Base-by-base conservation (phyloP, 2,888 invertebrate species). In the Andrena haemorrhoa region DNA sequence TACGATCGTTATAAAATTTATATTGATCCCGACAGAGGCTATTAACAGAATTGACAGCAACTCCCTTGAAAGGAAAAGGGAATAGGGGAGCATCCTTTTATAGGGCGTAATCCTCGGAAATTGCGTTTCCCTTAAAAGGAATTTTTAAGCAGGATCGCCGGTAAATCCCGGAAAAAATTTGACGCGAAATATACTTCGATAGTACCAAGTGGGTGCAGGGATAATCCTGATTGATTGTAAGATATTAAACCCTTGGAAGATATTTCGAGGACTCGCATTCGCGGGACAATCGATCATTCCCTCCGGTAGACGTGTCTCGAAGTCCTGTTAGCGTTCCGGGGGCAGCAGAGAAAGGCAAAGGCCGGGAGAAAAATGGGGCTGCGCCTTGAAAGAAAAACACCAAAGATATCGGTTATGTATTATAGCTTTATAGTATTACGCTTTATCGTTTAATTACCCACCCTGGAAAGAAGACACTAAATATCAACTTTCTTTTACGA, bases 281-380 rank as follows among this genome's bases (percentile, higher is more conserved):
- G 33, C 2, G 12, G 26, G 47, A 69, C 35, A 69, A 81, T 81
- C 81, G 81, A 81, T 81, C 81, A 81, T 74, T 74, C 26, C 35
- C 41, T 71, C 26, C 49, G 73, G 79, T 69, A 10, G 73, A 74
- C 65, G 72, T 71, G 72, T 70, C 79, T 65, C 69, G 58, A 47
- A 81, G n/a, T 60, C 56, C 56, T 51, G 60, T 47, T 80, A 80
- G 71, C 64, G 71, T 53, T 73, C 41, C 58, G 26, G 65, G 53
- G 60, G 12, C 56, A 6, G 8, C 5, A 16, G 53, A 68, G 23
- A 47, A 58, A 65, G 20, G 10, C 3, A 41, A 12, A 66, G 58
- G 53, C 58, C 64, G 60, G 61, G n/a, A 71, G 64, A 70, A 77
- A 76, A 65, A 71, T 79, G 61, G 51, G 53, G 66, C 10, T 41